Conservation (phyloP, 2,797 vertebrate genomes). For the Parotocinclus haroldoi region DNA sequence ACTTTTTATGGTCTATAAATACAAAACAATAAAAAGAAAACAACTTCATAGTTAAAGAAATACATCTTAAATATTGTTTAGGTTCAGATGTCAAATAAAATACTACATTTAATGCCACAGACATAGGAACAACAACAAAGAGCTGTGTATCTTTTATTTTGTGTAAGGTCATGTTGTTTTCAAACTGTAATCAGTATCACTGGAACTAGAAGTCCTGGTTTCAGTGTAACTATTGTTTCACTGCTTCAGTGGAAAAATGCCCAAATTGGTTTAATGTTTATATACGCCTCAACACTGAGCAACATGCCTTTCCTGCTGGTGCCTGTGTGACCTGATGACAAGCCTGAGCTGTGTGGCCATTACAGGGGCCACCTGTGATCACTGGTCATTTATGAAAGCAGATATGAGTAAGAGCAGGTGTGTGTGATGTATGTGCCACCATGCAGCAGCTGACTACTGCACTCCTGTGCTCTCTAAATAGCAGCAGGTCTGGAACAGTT, state of each 20-base stretch:
- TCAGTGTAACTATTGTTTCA: too few relatives aligned
- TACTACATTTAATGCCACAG: too few relatives aligned
- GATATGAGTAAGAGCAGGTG: conserved; percentile 71
- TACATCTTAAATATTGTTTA: too few relatives aligned
- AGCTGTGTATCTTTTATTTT: too few relatives aligned
- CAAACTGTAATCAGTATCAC: too few relatives aligned
- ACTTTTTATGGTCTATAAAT: too few relatives aligned
- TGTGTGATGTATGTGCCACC: conserved; percentile 58
- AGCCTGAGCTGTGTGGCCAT: conserved; percentile 26
- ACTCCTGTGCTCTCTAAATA: conserved; percentile 70
- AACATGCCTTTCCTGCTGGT: neutral
- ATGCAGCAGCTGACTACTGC: conserved; percentile 69
- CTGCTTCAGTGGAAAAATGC: neutral
- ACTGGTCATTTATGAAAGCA: conserved; percentile 67
- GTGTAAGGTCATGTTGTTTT: too few relatives aligned
- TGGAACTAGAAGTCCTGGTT: too few relatives aligned
- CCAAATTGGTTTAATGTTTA: conserved; percentile 13
- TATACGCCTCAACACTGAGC: conserved; percentile 8
- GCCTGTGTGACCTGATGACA: conserved; percentile 42
- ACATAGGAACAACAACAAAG: too few relatives aligned
- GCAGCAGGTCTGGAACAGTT: conserved; percentile 62
- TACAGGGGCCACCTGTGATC: conserved; percentile 66
- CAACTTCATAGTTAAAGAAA: too few relatives aligned
- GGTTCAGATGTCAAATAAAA: too few relatives aligned
- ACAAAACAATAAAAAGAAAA: too few relatives aligned